Percentiles rank a stretch among this genome's conserved stretches.
Evolutionary conservation across 2,113 vertebrate genomes (phyloP).

Genomic region (Otocyon megalotis): DNA sequence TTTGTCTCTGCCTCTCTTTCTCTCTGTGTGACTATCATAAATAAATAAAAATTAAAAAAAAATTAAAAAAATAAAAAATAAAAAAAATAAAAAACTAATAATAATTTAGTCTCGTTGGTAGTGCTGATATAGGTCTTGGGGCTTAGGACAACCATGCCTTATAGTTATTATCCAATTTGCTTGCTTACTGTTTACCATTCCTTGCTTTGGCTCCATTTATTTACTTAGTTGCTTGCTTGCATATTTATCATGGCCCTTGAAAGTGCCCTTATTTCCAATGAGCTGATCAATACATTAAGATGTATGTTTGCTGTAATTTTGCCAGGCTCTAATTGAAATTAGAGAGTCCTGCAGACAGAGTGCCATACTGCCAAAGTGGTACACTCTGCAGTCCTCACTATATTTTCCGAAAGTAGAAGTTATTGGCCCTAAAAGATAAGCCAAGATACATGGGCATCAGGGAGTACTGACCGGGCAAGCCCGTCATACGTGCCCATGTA

Average conservation of each 20-base stretch:
- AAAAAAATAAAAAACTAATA: too few relatives aligned
- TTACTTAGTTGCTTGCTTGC: neutral
- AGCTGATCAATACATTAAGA: neutral
- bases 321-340: neutral
- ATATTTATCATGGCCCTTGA: neutral
- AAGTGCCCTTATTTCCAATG: neutral
- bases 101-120: neutral
- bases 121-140: neutral
- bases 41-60: too few relatives aligned
- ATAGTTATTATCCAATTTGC: neutral
- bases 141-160: neutral
- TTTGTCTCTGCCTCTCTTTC: too few relatives aligned
- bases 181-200: neutral
- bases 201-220: neutral
- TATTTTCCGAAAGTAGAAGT: neutral
- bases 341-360: neutral
- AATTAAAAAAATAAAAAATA: too few relatives aligned
- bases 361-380: neutral
- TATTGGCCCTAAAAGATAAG: neutral
- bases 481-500: accelerated
- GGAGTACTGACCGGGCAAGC: neutral
- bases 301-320: neutral
- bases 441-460: neutral
- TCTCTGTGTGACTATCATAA: too few relatives aligned
- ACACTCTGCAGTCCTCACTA: too few relatives aligned